These are phyloP conservation scores for Microcebus lehilahytsara DNA, from an alignment of 2,113 vertebrate species.

Conservation along the genomic window DNA sequence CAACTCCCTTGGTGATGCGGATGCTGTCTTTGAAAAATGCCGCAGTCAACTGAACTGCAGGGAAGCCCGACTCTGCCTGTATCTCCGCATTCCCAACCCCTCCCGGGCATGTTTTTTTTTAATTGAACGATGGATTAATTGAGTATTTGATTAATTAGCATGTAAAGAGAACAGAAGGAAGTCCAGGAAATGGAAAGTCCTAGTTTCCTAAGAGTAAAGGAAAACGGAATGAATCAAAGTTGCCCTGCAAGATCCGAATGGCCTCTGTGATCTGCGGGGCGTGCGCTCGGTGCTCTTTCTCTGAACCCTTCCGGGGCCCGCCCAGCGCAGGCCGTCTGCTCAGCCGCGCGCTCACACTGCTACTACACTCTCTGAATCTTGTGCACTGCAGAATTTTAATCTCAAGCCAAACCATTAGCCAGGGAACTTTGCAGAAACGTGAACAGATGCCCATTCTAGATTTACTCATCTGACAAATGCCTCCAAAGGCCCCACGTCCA, in stretches of 20 bases:
- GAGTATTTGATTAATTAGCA: conserved; percentile 3
- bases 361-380: neutral
- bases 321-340: neutral
- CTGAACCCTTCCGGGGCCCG: no score
- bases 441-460: neutral
- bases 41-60: neutral
- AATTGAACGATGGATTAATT: neutral
- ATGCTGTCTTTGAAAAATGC: neutral
- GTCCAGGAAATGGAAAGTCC: neutral
- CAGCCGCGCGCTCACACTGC: accelerated
- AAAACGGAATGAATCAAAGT: neutral
- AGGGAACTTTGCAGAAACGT: neutral
- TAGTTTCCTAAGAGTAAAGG: neutral
- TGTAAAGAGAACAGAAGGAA: conserved; percentile 12
- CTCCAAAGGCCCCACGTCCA: no score
- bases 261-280: neutral
- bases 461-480: neutral
- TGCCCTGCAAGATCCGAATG: neutral
- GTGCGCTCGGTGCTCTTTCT: accelerated
- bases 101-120: neutral
- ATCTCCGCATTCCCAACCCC: neutral
- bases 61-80: neutral
- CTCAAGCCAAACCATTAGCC: neutral
- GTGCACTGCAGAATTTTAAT: no score
- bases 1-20: accelerated